Evolutionary conservation across 1,140 invertebrate species (phyloP).

Genomic region (Dendroctonus valens): DNA sequence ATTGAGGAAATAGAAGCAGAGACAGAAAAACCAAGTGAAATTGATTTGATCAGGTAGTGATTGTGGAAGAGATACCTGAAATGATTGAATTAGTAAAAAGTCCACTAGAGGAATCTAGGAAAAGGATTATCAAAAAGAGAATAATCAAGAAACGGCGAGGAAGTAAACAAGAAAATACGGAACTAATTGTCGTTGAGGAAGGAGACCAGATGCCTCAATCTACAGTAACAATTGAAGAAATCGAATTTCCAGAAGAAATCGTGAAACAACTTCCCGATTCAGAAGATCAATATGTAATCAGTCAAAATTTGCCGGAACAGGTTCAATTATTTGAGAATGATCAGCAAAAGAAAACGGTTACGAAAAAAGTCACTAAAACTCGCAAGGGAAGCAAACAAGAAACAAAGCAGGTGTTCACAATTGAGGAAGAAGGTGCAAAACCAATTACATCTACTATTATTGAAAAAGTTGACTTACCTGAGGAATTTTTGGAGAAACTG

Average conservation of each 20-base stretch:
- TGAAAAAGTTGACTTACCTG: constrained; percentile 44
- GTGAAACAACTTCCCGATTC: constrained; percentile 46
- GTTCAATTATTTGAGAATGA: constrained; percentile 41
- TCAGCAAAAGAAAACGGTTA: constrained; percentile 41
- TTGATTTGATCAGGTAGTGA: constrained; percentile 38
- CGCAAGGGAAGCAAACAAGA: constrained; percentile 41
- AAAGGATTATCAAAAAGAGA: constrained; percentile 48
- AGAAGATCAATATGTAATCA: constrained; percentile 41
- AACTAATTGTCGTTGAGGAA: constrained; percentile 48
- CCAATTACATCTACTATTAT: constrained; percentile 46
- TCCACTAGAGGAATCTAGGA: constrained; percentile 46
- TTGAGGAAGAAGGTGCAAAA: constrained; percentile 46
- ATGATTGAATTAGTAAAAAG: constrained; percentile 42
- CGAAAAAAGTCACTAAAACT: constrained; percentile 43
- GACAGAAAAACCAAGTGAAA: constrained; percentile 26
- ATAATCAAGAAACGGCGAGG: constrained; percentile 47
- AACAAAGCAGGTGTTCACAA: constrained; percentile 42
- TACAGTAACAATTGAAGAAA: constrained; percentile 48
- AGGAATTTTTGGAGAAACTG: constrained; percentile 45
- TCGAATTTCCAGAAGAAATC: constrained; percentile 41
- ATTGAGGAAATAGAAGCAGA: constrained; percentile 36
- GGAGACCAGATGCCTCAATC: constrained; percentile 50
- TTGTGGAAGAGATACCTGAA: constrained; percentile 43
- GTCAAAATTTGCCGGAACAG: constrained; percentile 38
- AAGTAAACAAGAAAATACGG: constrained; percentile 45